Evolutionary conservation across 2,797 vertebrate genomes (phyloP).

Genomic region (Aphelocoma californica): DNA sequence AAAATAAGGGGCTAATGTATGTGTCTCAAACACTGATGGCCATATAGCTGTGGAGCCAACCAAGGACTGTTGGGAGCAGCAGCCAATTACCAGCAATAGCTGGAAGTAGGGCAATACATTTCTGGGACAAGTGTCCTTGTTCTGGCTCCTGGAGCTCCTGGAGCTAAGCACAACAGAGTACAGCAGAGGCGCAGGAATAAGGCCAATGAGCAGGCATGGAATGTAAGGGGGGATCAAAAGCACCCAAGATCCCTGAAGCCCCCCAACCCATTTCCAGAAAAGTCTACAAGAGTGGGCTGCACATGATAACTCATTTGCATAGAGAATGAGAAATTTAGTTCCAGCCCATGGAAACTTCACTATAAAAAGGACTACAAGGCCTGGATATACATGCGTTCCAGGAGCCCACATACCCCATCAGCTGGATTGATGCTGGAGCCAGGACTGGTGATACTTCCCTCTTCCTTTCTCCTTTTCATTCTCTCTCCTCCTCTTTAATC

Average conservation of each 20-base stretch:
- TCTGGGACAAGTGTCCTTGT: neutral
- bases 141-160: rapidly evolving
- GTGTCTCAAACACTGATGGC: neutral
- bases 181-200: neutral
- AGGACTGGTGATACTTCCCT: neutral
- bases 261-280: neutral
- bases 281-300: neutral
- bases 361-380: neutral
- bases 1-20: neutral
- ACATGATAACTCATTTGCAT: neutral
- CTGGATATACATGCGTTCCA: rapidly evolving
- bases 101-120: neutral
- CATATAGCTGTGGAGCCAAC: too few relatives aligned
- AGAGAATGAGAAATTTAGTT: neutral
- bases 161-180: neutral
- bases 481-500: neutral
- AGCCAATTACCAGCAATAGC: neutral
- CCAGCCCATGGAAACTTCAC: neutral
- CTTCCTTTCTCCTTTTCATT: neutral
- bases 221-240: neutral
- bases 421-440: neutral
- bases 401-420: neutral
- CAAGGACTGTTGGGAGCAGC: neutral
- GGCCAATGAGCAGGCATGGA: rapidly evolving
- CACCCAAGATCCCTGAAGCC: neutral